Base-by-base conservation (phyloP, 2,113 vertebrate species). In the Aphyosemion australe region DNA sequence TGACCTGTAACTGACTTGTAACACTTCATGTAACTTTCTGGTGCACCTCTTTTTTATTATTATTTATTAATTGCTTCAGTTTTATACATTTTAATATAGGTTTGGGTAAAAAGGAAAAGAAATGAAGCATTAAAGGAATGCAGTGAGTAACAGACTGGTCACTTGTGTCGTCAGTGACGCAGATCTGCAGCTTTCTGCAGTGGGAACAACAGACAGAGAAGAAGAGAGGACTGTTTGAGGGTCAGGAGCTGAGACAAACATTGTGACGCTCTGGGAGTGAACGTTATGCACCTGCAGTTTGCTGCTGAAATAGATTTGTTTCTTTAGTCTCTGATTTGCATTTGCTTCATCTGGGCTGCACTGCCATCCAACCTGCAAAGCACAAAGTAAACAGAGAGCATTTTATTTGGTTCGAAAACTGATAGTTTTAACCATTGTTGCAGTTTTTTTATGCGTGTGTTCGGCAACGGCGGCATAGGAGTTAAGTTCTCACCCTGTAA, bases 131-230 rank as follows among this genome's bases (percentile, higher is more conserved):
- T 45, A 72, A 60, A 79, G 20, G 53, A 58, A 45, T 39, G 16
- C 26, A 54, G 26, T 62, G 65, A 59, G 67, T 63, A 70, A 86
- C 69, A 79, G 72, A 69, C 65, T 70, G 59, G 77, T 81, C 80
- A 82, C 69, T 62, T 52, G 75, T 86, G 88, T 89, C 87, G 80
- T 87, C 83, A 72, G 77, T 84, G 84, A 84, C 65, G 62, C 76
- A 37, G 34, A 37, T 37, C 34, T 37, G 34, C 34, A 37, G 34
- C 9, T 37, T 10, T 37, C 34, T 37, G 34, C 34, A 37, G 34
- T 37, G 34, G 34, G 9, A 37, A 37, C 34, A 37, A 37, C 34
- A 37, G 34, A 8, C 34, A 37, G 6, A 37, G 3, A 37, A 37
- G 34, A 37, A 37, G 34, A 37, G 34, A 85, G 69, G 53, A 47